Base-by-base conservation (phyloP, 2,797 vertebrate species). In the Argya squamiceps region DNA sequence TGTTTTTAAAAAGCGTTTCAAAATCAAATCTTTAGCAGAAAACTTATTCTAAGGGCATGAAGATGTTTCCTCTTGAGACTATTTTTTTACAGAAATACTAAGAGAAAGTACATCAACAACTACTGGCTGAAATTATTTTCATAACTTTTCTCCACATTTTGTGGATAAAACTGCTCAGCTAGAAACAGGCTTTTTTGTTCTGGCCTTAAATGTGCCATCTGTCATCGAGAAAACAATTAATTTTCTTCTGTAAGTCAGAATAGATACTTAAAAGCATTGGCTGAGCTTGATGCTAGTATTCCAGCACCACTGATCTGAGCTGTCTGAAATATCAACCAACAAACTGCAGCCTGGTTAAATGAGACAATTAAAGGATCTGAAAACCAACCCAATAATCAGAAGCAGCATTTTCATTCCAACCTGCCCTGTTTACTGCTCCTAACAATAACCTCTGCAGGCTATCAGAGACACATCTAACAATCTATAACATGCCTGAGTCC, bases 361-460 rank as follows among this genome's bases (percentile, higher is more conserved):
- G 5, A 90, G 50, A 70, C 15, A 74, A 37, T 18, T 34, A 30
- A 52, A 94, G 30, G 52, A 65, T 9, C 8, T 86, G 68, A 71
- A 82, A 93, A 89, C 18, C 53, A 91, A 7, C 3, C 24, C 19
- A 41, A 80, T 36, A 88, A 60, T 55, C 65, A 85, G 81, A 80
- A 95, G 78, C 30, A 91, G 63, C 46, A 36, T 55, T 43, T 47
- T 39, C 22, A 73, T 56, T 59, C 47, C 84, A 65, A 69, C 23
- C 30, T 47, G 36, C 26, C 15, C 21, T 32, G 39, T 55, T 88
- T 53, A 58, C 36, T 75, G 84, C 47, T 94, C 64, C 88, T 59
- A 75, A 43, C 52, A 71, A 56, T 32, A 77, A 68, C n/a, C 37
- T 62, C 37, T 43, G 47, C 2, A 68, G 53, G 46, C 24, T 62